These are phyloP conservation scores for Macaria notata DNA, from an alignment of 2,888 invertebrate genomes.

Conservation along the genomic window DNA sequence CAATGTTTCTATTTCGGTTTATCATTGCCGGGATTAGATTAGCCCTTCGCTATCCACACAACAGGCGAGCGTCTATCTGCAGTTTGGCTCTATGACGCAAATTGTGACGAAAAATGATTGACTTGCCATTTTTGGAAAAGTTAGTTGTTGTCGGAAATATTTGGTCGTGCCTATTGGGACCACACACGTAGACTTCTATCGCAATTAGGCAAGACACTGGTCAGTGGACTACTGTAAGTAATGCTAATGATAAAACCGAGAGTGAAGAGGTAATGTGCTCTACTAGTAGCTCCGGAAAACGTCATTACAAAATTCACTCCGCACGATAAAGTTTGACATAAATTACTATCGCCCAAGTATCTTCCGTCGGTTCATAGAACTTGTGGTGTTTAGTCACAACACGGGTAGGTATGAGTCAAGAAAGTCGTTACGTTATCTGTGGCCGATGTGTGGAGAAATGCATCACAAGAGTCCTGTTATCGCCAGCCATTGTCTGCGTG, in stretches of 20 bases:
- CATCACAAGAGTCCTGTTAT: slow-evolving; percentile 56
- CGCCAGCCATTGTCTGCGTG: slow-evolving; percentile 56
- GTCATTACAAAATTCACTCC: slow-evolving; percentile 70
- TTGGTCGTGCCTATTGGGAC: slow-evolving; percentile 32
- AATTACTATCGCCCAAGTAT: slow-evolving; percentile 67
- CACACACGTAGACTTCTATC: slow-evolving; percentile 48
- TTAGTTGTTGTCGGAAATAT: slow-evolving; percentile 38
- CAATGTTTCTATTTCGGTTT: slow-evolving; percentile 7
- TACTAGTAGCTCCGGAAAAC: slow-evolving; percentile 53
- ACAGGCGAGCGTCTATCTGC: slow-evolving; percentile 26
- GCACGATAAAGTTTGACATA: slow-evolving; percentile 70
- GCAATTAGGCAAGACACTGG: too few relatives aligned
- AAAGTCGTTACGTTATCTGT: slow-evolving; percentile 73
- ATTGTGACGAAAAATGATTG: slow-evolving; percentile 44
- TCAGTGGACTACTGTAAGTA: neutral
- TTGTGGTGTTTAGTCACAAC: slow-evolving; percentile 60
- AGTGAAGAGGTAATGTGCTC: too few relatives aligned
- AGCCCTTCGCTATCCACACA: slow-evolving; percentile 13
- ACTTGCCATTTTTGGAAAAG: slow-evolving; percentile 44
- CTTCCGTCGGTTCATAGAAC: slow-evolving; percentile 72
- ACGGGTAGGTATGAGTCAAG: slow-evolving; percentile 66
- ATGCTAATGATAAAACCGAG: neutral
- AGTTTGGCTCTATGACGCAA: slow-evolving; percentile 60
- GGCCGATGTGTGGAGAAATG: slow-evolving; percentile 59
- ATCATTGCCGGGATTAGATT: slow-evolving; percentile 16